These are phyloP conservation scores for Allophyes oxyacanthae DNA, from an alignment of 2,888 invertebrate species.

Conservation along the genomic window DNA sequence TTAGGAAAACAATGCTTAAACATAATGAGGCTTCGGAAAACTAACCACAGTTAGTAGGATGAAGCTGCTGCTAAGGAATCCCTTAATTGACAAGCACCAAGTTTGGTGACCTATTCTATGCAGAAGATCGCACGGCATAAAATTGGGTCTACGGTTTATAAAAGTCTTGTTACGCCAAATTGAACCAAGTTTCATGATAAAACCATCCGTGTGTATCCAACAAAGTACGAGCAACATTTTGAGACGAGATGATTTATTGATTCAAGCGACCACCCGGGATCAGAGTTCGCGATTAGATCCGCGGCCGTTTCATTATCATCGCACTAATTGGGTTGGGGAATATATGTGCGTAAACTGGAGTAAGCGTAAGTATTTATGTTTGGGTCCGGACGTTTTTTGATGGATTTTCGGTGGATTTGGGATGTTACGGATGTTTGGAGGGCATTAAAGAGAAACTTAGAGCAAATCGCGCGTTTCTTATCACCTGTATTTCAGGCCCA, in stretches of 20 bases:
- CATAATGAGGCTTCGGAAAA: no score
- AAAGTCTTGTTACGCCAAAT: no score
- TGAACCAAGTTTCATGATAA: background rate
- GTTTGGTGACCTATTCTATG: no score
- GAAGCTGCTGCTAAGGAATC: no score
- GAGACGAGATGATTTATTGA: conserved; percentile 86
- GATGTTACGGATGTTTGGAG: background rate
- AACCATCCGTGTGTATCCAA: conserved; percentile 41
- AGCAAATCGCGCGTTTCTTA: no score
- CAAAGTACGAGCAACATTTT: conserved; percentile 69
- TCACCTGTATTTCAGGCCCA: no score
- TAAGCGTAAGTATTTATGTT: conserved; percentile 34
- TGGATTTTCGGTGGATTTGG: background rate
- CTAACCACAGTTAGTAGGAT: no score
- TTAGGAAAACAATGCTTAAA: no score
- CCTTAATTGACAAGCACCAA: no score
- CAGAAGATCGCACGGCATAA: no score
- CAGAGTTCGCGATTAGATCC: conserved; percentile 69
- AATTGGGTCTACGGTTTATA: no score
- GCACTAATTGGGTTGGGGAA: conserved; percentile 75
- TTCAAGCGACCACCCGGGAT: conserved; percentile 74
- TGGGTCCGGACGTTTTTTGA: conserved; percentile 29
- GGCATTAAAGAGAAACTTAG: no score
- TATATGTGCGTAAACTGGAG: conserved; percentile 41
- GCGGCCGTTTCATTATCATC: conserved; percentile 77